phyloP scores from a whole-genome alignment of 2,888 invertebrate genomes.

The Dasysyrphus tricinctus region DNA sequence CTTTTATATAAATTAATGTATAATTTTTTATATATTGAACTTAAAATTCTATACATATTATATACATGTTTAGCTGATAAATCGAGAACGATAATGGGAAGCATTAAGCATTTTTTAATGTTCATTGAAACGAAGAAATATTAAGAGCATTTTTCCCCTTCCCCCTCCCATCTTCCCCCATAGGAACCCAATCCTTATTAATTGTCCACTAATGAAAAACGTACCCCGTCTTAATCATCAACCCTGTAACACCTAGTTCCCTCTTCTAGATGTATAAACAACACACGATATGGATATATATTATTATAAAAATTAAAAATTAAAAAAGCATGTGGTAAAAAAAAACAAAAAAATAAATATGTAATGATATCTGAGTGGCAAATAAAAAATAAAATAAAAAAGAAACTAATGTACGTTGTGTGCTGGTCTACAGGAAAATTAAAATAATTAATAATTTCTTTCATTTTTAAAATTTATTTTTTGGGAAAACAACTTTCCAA shows the following conservation, averaged over 20 bases:
- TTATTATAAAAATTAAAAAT: slow-evolving; percentile 60
- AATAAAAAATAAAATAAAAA: slow-evolving; percentile 38
- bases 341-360: slow-evolving; percentile 33
- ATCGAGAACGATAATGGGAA: slow-evolving; percentile 65
- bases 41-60: slow-evolving; percentile 73
- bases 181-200: slow-evolving; percentile 14
- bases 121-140: slow-evolving; percentile 62
- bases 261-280: slow-evolving; percentile 70
- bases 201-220: slow-evolving; percentile 31
- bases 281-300: slow-evolving; percentile 68
- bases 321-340: slow-evolving; percentile 52
- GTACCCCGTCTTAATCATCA: slow-evolving; percentile 22
- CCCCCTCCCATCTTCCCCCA: slow-evolving; percentile 10
- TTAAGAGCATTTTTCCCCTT: slow-evolving; percentile 63
- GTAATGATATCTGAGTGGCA: slow-evolving; percentile 70
- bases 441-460: slow-evolving; percentile 43
- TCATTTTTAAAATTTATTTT: slow-evolving; percentile 1
- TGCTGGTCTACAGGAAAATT: slow-evolving; percentile 74
- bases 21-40: slow-evolving; percentile 76
- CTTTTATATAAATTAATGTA: slow-evolving; percentile 73
- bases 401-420: slow-evolving; percentile 72
- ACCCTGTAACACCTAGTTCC: slow-evolving; percentile 35
- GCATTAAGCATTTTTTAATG: slow-evolving; percentile 74
- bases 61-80: slow-evolving; percentile 74
- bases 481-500: slow-evolving; percentile 39